Conservation (phyloP, 2,113 vertebrate genomes). For the Syngnathoides biaculeatus region DNA sequence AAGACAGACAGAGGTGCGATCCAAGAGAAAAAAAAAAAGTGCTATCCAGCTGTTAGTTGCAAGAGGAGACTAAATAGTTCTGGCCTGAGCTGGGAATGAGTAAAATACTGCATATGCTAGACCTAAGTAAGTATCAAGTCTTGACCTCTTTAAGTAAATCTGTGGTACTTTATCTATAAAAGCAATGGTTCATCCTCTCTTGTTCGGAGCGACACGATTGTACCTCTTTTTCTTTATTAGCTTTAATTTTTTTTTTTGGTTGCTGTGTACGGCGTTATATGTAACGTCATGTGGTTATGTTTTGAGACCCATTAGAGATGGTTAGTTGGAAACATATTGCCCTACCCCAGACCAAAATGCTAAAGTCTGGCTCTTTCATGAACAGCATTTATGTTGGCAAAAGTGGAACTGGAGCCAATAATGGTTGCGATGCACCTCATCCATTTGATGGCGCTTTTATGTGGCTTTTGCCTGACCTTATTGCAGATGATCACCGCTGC, state of each 20-base stretch:
- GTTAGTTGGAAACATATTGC: constrained; percentile 33
- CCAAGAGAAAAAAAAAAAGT: too few species aligned
- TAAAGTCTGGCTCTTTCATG: constrained; percentile 38
- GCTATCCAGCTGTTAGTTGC: constrained; percentile 14
- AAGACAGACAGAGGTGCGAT: too few species aligned
- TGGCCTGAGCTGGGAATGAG: constrained; percentile 4
- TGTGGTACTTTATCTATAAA: constrained; percentile 8
- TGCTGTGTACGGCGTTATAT: constrained; percentile 5
- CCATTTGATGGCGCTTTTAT: constrained; percentile 35
- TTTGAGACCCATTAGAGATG: constrained; percentile 30
- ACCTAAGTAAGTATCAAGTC: too few species aligned
- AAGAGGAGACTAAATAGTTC: constrained; percentile 30
- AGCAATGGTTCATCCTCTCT: constrained; percentile 29
- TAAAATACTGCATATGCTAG: too few species aligned
- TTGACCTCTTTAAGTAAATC: too few species aligned
- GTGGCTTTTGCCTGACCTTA: constrained; percentile 29
- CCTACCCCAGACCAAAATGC: constrained; percentile 41
- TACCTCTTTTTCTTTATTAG: constrained; percentile 25
- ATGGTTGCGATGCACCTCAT: constrained; percentile 19
- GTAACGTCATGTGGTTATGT: constrained; percentile 14
- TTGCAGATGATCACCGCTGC: constrained; percentile 21
- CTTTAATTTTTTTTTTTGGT: constrained; percentile 25
- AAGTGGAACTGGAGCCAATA: constrained; percentile 10
- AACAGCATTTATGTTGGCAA: constrained; percentile 36
- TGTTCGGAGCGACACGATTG: constrained; percentile 29